These are phyloP conservation scores for Heliconius ismenius DNA, from an alignment of 2,888 invertebrate species.

Conservation along the genomic window DNA sequence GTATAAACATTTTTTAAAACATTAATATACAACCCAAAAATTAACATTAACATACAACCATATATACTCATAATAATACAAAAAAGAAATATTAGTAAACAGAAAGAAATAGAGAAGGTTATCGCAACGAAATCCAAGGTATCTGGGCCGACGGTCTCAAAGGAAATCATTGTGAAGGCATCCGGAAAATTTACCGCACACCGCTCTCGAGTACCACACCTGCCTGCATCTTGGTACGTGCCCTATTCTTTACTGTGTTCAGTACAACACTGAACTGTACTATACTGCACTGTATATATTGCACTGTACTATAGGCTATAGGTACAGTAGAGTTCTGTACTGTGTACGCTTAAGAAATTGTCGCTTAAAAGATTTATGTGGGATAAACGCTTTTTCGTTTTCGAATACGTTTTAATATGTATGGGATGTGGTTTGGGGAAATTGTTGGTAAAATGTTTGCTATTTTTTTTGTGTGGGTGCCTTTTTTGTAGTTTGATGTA, in stretches of 20 bases:
- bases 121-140: conserved; percentile 81
- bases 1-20: no score
- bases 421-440: neutral
- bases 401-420: conserved; percentile 17
- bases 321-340: conserved; percentile 12
- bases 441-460: neutral
- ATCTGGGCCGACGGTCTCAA: conserved; percentile 84
- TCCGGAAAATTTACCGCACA: conserved; percentile 85
- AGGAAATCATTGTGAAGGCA: conserved; percentile 91
- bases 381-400: conserved; percentile 20
- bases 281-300: neutral
- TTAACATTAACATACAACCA: neutral
- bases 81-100: conserved; percentile 66
- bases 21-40: neutral
- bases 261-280: neutral
- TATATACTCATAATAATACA: neutral
- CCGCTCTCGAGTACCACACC: conserved; percentile 76
- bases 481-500: neutral
- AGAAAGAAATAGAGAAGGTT: conserved; percentile 77
- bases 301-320: conserved; percentile 29
- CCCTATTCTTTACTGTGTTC: conserved; percentile 38
- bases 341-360: conserved; percentile 38
- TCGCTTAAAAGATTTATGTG: conserved; percentile 26
- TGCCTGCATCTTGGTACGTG: conserved; percentile 62
- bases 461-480: neutral